Percentiles rank a stretch among this genome's conserved stretches.
Evolutionary conservation across 2,797 vertebrate genomes (phyloP).

Genomic region (Buphagus erythrorhynchus): DNA sequence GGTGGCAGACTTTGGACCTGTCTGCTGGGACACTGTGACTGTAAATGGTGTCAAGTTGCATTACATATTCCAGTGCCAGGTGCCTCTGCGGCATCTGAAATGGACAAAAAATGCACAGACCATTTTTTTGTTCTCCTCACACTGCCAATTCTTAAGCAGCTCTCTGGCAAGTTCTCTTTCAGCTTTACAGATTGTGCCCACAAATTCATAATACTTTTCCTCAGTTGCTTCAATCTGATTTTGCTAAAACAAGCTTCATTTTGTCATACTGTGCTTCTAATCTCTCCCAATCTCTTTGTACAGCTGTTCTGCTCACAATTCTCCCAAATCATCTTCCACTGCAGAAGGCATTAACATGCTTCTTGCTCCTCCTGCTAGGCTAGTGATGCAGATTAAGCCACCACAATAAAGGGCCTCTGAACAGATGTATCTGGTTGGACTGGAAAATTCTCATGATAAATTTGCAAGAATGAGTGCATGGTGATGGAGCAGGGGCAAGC

Average conservation of each 20-base stretch:
- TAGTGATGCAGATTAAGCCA: neutral
- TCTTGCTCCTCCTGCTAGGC: neutral
- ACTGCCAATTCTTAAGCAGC: neutral
- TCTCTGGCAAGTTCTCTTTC: neutral
- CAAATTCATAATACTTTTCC: neutral
- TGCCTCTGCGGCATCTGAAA: neutral
- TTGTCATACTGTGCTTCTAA: neutral
- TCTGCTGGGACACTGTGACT: neutral
- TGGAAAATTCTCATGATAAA: slow-evolving; percentile 8
- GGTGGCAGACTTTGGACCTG: neutral
- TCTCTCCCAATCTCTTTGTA: neutral
- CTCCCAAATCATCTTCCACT: neutral
- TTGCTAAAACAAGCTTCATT: neutral
- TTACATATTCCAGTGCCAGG: neutral
- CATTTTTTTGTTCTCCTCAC: neutral
- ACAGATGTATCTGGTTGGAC: neutral
- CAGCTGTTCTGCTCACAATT: neutral
- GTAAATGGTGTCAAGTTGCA: neutral
- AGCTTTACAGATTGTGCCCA: neutral
- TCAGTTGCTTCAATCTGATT: neutral
- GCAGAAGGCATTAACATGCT: neutral
- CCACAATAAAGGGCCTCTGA: neutral
- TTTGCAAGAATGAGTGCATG: neutral
- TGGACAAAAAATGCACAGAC: neutral
- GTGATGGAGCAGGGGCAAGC: neutral